A percentile compares a stretch with the other conserved stretches of the same genome.
These are phyloP conservation scores for Petrocephalus zakoni DNA, from an alignment of 2,113 vertebrate genomes.

Conservation along the genomic window DNA sequence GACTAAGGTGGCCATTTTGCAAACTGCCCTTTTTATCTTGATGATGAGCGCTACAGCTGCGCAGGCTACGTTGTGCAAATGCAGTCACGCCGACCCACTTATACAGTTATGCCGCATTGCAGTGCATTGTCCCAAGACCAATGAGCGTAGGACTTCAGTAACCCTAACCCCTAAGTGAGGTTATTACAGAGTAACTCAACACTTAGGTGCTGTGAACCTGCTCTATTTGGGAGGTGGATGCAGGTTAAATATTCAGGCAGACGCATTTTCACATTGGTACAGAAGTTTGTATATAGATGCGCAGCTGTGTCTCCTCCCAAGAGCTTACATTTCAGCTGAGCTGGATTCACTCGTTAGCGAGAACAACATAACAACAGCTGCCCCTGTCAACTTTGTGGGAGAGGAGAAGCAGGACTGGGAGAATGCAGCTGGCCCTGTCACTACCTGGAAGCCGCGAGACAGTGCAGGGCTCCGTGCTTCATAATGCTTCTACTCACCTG, in stretches of 20 bases:
- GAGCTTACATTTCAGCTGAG: neutral
- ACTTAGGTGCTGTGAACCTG: neutral
- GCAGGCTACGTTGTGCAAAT: neutral
- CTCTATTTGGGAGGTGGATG: neutral
- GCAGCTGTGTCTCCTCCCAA: neutral
- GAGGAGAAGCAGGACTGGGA: neutral
- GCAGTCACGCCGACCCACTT: neutral
- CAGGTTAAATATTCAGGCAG: neutral
- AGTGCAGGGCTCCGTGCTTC: neutral
- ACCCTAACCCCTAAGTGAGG: neutral
- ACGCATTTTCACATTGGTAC: neutral
- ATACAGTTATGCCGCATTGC: neutral
- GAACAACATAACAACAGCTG: slow-evolving; percentile 9
- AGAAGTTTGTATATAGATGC: neutral
- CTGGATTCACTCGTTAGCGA: neutral
- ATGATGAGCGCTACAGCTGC: neutral
- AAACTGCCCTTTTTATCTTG: neutral
- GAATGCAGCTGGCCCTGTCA: neutral
- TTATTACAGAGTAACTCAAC: slow-evolving; percentile 3
- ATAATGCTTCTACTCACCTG: neutral
- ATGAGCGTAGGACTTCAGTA: neutral
- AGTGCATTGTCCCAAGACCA: neutral
- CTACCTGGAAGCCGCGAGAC: neutral
- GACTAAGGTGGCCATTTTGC: neutral
- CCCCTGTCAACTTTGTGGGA: neutral